These are phyloP conservation scores for Neostethus bicornis DNA, from an alignment of 2,797 vertebrate species.

Conservation along the genomic window DNA sequence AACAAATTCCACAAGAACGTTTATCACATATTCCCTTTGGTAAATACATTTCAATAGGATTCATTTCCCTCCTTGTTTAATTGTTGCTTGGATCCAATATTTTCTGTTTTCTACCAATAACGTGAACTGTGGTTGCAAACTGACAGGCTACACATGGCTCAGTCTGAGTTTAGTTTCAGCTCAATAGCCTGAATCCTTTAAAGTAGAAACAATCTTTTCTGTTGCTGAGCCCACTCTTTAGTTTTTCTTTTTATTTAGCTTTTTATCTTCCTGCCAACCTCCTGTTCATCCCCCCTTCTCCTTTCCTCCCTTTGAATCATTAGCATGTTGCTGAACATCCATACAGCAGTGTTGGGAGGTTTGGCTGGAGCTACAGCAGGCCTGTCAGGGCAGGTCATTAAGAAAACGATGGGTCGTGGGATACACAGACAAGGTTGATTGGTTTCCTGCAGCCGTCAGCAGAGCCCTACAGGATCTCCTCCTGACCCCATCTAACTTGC, in stretches of 20 bases:
- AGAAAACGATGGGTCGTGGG: slow-evolving; percentile 78
- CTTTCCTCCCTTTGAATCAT: slow-evolving; percentile 59
- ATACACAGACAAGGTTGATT: slow-evolving; percentile 81
- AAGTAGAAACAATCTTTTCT: slow-evolving; percentile 19
- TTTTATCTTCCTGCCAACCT: slow-evolving; percentile 19
- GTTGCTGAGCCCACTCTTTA: slow-evolving; percentile 13
- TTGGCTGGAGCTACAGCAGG: slow-evolving; percentile 65
- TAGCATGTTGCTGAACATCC: slow-evolving; percentile 80
- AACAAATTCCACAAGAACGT: no score
- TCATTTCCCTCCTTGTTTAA: neutral
- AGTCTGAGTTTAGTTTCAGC: slow-evolving; percentile 2
- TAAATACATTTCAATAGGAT: neutral
- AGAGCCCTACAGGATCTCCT: slow-evolving; percentile 76
- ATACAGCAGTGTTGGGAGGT: slow-evolving; percentile 62
- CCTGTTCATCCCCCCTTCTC: slow-evolving; percentile 1
- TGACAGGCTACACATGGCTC: neutral
- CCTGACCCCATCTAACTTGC: slow-evolving; percentile 61
- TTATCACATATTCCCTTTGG: neutral
- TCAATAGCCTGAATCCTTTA: slow-evolving; percentile 10
- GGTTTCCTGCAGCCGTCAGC: slow-evolving; percentile 79
- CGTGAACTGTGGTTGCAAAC: neutral
- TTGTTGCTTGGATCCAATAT: neutral
- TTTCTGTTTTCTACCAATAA: neutral
- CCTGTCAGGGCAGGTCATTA: slow-evolving; percentile 80
- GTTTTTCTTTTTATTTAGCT: slow-evolving; percentile 15